These are phyloP conservation scores for Axis porcinus DNA, from an alignment of 2,113 vertebrate species.

Conservation along the genomic window DNA sequence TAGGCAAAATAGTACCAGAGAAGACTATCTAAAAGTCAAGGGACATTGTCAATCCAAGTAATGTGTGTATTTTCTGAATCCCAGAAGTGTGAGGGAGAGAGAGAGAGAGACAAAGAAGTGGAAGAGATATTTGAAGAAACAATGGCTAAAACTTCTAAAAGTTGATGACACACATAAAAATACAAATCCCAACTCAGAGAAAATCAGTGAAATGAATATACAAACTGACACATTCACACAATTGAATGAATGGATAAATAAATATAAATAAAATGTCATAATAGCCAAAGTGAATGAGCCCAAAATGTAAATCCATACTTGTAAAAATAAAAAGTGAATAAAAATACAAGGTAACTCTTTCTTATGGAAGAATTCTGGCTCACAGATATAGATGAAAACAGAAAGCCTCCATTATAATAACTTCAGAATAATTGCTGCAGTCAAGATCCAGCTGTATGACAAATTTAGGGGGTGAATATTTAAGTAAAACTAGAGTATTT, in stretches of 20 bases:
- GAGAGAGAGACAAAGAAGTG: not conserved
- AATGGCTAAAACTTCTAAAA: not conserved
- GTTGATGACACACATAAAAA: not conserved
- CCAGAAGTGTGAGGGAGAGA: not conserved
- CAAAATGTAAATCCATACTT: not conserved
- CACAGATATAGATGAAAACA: not conserved
- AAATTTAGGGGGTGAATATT: not conserved
- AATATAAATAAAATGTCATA: not conserved
- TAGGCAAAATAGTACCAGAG: not conserved
- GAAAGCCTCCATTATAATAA: not conserved
- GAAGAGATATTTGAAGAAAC: not conserved
- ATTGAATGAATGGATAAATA: not conserved
- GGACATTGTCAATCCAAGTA: not conserved
- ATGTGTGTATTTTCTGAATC: not conserved
- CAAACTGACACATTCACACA: rapidly evolving
- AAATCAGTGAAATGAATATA: not conserved
- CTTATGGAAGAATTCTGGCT: not conserved
- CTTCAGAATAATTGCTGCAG: not conserved
- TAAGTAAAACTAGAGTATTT: not conserved
- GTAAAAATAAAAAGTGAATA: not conserved
- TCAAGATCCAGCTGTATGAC: not conserved
- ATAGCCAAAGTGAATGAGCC: not conserved
- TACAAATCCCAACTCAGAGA: not conserved
- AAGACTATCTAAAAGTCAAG: not conserved
- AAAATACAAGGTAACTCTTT: not conserved